These are phyloP conservation scores for Polyploca ridens DNA, from an alignment of 2,888 invertebrate species.

Conservation along the genomic window DNA sequence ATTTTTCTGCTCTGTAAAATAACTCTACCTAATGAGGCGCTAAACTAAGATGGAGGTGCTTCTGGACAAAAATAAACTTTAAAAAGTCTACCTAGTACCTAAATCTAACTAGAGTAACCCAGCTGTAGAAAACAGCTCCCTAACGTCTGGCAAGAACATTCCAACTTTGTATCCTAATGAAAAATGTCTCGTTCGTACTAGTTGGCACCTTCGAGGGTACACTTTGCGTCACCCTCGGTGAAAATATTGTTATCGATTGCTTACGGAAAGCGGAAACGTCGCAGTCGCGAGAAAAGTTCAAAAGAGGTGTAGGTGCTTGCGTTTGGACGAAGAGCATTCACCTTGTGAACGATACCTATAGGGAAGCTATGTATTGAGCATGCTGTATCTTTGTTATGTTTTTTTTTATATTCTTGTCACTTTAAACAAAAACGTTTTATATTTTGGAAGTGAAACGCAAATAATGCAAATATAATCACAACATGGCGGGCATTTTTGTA, in stretches of 20 bases:
- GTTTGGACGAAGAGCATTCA: slow-evolving; percentile 43
- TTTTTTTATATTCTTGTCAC: too few relatives aligned
- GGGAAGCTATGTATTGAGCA: background rate
- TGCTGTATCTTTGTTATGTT: too few relatives aligned
- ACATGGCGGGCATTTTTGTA: too few relatives aligned
- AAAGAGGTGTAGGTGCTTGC: slow-evolving; percentile 32
- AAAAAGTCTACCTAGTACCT: background rate
- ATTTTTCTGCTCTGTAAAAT: too few relatives aligned
- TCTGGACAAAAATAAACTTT: too few relatives aligned
- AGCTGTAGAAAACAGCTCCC: slow-evolving; percentile 14
- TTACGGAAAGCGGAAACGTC: slow-evolving; percentile 56
- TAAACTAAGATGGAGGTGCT: too few relatives aligned
- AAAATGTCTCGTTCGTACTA: slow-evolving; percentile 42
- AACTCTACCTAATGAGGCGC: too few relatives aligned
- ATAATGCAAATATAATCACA: too few relatives aligned
- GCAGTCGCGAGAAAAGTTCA: slow-evolving; percentile 49
- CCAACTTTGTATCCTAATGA: slow-evolving; percentile 48
- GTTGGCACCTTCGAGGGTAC: slow-evolving; percentile 21
- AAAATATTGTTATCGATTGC: slow-evolving; percentile 66
- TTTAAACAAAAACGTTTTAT: too few relatives aligned
- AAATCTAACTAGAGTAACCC: background rate
- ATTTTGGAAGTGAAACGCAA: too few relatives aligned
- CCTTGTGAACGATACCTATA: background rate
- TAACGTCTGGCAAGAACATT: slow-evolving; percentile 25
- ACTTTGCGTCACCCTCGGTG: slow-evolving; percentile 40